Evolutionary conservation across 1,140 invertebrate genomes (phyloP), one percentile per base, ranked within the genome.

Genomic region (Mercenaria mercenaria): DNA sequence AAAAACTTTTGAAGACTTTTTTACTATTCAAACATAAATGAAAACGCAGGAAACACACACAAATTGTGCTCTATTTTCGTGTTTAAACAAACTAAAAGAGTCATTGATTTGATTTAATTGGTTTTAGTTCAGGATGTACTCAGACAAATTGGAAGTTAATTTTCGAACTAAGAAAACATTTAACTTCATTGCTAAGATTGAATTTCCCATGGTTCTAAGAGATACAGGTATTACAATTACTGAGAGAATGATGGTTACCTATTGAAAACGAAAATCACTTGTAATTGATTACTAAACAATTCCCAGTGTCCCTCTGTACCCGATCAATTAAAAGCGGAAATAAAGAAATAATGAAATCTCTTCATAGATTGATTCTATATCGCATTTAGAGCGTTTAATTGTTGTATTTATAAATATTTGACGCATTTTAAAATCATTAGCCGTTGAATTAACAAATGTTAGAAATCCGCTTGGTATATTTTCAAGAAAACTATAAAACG

Each of bases 91-190:
- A 59, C 56, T 20, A n/a, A n/a, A 59, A 59, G 56, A 26, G 26
- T 13, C 6, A 59, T 59, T 59, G 56, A 59, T 59, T 59, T 13
- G 18, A 8, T 6, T 10, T 59, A 59, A 59, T 59, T 59, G 56
- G 18, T 59, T n/a, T 26, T n/a, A 59, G 56, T 6, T 10, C 6
- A 8, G 56, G 56, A 59, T n/a, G 20, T n/a, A 26, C 18, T 59
- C 56, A 59, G 56, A 59, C 56, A 59, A 59, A 59, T 59, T 59
- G 56, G 6, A 59, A 59, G 56, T 59, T 59, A 59, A 59, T 59
- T 59, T 59, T 26, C 56, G 18, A 59, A 26, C 56, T 59, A 59
- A 59, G 56, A 59, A 59, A 59, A 59, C 56, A 59, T 20, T 59
- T 59, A 20, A 59, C 56, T 59, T 59, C 23, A 59, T 59, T n/a